Percentiles rank a stretch among this genome's conserved stretches.
Conservation (phyloP, 2,888 invertebrate species). For the Lepeophtheirus nordmannii region DNA sequence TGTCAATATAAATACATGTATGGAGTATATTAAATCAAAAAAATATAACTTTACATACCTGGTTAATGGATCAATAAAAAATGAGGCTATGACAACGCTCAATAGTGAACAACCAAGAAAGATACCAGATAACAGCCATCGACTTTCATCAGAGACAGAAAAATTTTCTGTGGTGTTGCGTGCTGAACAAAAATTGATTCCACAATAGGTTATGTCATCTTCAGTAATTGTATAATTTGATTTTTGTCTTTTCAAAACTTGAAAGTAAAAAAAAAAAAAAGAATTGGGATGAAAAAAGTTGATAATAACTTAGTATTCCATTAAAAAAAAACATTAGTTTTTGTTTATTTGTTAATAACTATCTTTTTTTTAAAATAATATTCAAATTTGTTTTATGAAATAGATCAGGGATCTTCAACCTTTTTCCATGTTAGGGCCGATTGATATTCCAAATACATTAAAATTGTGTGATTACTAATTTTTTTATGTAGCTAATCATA, state of each 20-base stretch:
- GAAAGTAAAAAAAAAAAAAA: not conserved
- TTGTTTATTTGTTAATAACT: too few species aligned
- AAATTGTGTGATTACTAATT: too few species aligned
- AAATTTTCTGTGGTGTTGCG: slow-evolving; percentile 16
- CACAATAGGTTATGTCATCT: slow-evolving; percentile 30
- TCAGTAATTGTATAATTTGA: slow-evolving; percentile 21
- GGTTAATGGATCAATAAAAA: slow-evolving; percentile 76
- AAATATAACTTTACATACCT: slow-evolving; percentile 43
- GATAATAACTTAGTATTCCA: too few species aligned
- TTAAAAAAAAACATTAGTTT: too few species aligned
- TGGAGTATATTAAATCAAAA: not conserved
- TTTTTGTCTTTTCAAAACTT: not conserved
- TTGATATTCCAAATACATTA: too few species aligned
- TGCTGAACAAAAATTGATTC: slow-evolving; percentile 49
- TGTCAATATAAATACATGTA: slow-evolving; percentile 31
- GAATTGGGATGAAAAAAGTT: too few species aligned
- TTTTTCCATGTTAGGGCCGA: too few species aligned
- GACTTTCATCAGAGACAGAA: slow-evolving; percentile 51
- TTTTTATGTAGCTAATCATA: too few species aligned
- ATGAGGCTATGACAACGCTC: slow-evolving; percentile 67
- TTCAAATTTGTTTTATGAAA: too few species aligned
- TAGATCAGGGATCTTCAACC: too few species aligned
- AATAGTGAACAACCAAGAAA: slow-evolving; percentile 70
- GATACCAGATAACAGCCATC: slow-evolving; percentile 72
- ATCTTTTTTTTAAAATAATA: too few species aligned